Evolutionary conservation across 2,113 vertebrate species (phyloP).

Genomic region (Actenoides lindsayi): DNA sequence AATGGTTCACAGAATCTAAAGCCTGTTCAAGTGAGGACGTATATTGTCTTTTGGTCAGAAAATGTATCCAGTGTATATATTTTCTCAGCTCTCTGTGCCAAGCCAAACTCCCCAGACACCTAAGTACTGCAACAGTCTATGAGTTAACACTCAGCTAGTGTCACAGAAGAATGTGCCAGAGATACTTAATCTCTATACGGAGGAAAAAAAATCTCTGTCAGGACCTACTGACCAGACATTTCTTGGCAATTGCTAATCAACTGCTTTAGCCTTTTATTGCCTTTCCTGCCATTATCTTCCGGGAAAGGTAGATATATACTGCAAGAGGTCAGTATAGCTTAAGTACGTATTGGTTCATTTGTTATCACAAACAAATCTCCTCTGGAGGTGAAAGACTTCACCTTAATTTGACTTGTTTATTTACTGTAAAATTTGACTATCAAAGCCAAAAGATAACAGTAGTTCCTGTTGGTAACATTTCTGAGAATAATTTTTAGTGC

Average conservation of each 20-base stretch:
- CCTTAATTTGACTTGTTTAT: not conserved
- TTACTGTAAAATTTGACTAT: not conserved
- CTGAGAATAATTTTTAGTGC: constrained; percentile 2
- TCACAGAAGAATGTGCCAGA: not conserved
- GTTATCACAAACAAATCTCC: constrained; percentile 2
- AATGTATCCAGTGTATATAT: not conserved
- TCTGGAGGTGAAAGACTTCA: not conserved
- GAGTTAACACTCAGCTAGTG: not conserved
- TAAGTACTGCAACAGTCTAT: not conserved
- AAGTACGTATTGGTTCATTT: not conserved
- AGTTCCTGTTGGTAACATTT: not conserved
- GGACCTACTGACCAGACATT: constrained; percentile 32
- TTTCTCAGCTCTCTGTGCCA: not conserved
- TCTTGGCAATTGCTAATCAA: constrained; percentile 50
- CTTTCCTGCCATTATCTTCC: constrained; percentile 11
- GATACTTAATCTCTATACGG: not conserved
- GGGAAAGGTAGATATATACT: constrained; percentile 2
- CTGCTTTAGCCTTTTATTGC: constrained; percentile 4
- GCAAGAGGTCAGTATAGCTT: not conserved
- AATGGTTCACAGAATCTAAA: not conserved
- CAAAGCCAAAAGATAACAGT: not conserved
- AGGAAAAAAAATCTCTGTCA: not conserved
- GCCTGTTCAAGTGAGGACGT: not conserved
- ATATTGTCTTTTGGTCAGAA: not conserved
- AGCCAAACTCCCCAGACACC: not conserved